phyloP scores from a whole-genome alignment of 2,888 invertebrate species.

The Dryadula phaetusa region DNA sequence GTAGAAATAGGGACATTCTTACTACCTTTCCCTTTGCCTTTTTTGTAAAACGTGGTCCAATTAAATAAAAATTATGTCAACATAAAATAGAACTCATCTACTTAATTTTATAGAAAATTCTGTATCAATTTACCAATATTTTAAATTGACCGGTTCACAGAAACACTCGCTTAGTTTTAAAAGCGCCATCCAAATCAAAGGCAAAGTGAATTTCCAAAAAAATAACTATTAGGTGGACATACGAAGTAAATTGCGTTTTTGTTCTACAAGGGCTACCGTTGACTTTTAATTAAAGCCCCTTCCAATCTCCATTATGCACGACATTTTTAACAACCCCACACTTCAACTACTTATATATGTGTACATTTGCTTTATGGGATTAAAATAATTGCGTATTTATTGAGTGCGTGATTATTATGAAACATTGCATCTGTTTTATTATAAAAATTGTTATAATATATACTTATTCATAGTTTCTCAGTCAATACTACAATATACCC shows the following conservation, averaged over 20 bases:
- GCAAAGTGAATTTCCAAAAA: slow-evolving; percentile 42
- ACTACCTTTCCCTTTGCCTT: too few species aligned
- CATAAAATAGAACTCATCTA: background rate
- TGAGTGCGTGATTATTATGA: slow-evolving; percentile 4
- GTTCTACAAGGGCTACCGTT: slow-evolving; percentile 66
- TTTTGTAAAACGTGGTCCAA: too few species aligned
- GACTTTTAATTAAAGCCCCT: slow-evolving; percentile 81
- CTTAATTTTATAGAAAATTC: background rate
- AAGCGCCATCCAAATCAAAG: slow-evolving; percentile 34
- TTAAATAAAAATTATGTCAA: too few species aligned
- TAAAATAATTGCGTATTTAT: slow-evolving; percentile 11
- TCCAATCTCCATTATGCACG: slow-evolving; percentile 71
- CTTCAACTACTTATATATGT: slow-evolving; percentile 50
- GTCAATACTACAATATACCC: too few species aligned
- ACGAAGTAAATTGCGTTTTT: slow-evolving; percentile 72
- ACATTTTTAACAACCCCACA: slow-evolving; percentile 71
- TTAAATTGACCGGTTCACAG: slow-evolving; percentile 2
- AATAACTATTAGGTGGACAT: slow-evolving; percentile 57
- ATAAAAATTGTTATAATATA: too few species aligned
- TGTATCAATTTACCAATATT: background rate
- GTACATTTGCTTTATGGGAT: slow-evolving; percentile 35
- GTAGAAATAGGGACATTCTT: too few species aligned
- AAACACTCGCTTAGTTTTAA: slow-evolving; percentile 30
- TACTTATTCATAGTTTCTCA: too few species aligned
- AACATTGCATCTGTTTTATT: background rate